phyloP scores from a whole-genome alignment of 2,888 invertebrate genomes.

The Oscheius myriophilus region DNA sequence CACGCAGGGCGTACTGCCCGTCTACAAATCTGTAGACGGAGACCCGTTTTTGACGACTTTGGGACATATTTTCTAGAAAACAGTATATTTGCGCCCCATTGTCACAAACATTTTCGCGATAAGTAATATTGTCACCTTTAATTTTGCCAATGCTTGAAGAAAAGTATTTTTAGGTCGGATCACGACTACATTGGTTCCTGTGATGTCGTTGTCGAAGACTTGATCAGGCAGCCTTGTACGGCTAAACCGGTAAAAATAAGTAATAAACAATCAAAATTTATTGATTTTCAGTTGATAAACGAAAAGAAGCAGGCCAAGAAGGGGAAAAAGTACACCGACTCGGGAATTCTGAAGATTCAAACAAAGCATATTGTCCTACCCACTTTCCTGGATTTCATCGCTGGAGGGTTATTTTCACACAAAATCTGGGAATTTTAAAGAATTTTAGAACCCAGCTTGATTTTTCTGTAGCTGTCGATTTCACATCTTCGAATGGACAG shows the following conservation, averaged over 20 bases:
- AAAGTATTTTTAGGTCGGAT: not conserved
- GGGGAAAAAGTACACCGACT: constrained; percentile 73
- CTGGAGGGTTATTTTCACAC: constrained; percentile 72
- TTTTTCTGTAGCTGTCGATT: constrained; percentile 74
- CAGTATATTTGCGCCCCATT: too few relatives aligned
- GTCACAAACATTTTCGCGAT: too few relatives aligned
- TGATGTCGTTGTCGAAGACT: not conserved
- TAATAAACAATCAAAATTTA: too few relatives aligned
- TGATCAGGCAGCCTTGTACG: not conserved
- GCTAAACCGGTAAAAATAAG: constrained; percentile 2
- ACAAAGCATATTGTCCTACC: constrained; percentile 66
- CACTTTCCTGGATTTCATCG: constrained; percentile 76
- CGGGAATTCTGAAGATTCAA: constrained; percentile 72
- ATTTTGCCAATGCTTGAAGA: too few relatives aligned
- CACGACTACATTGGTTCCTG: constrained; percentile 30
- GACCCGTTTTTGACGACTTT: too few relatives aligned
- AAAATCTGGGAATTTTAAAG: not conserved
- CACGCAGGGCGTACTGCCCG: too few relatives aligned
- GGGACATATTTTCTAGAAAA: too few relatives aligned
- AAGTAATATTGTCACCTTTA: too few relatives aligned
- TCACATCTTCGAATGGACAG: constrained; percentile 74
- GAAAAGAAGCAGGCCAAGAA: constrained; percentile 74
- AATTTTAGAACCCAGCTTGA: constrained; percentile 72
- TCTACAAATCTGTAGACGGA: too few relatives aligned
- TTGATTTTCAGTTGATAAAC: constrained; percentile 71